Conservation (phyloP, 1,140 invertebrate species). For the Bilobella aurantiaca region DNA sequence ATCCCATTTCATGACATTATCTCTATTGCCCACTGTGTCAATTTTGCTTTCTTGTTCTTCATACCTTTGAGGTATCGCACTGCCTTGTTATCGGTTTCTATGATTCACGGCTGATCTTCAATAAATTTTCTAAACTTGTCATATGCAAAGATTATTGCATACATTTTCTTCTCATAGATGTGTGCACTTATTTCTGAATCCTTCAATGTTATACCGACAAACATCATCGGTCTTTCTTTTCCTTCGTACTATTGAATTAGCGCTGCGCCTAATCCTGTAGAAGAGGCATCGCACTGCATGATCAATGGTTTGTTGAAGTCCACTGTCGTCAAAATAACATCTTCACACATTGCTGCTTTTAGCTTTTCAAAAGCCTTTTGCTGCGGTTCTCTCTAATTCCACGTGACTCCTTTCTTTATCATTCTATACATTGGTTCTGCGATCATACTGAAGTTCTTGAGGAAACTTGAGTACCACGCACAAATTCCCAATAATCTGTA, state of each 20-base stretch:
- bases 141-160: slow-evolving; percentile 42
- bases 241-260: slow-evolving; percentile 37
- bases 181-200: slow-evolving; percentile 38
- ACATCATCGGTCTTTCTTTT: slow-evolving; percentile 37
- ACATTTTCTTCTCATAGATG: background rate
- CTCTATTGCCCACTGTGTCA: slow-evolving; percentile 43
- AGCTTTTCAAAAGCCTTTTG: background rate
- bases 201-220: slow-evolving; percentile 40
- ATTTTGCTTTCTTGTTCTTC: slow-evolving; percentile 38
- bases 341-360: background rate
- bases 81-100: slow-evolving; percentile 45
- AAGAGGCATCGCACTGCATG: slow-evolving; percentile 42
- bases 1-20: slow-evolving; percentile 39
- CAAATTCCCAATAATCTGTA: background rate
- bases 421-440: background rate
- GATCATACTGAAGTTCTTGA: background rate
- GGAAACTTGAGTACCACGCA: background rate
- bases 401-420: background rate
- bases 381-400: background rate
- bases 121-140: slow-evolving; percentile 44
- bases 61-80: slow-evolving; percentile 41
- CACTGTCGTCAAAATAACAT: background rate
- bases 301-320: slow-evolving; percentile 38
- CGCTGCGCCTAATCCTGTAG: slow-evolving; percentile 40
- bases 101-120: slow-evolving; percentile 42